Evolutionary conservation across 2,888 invertebrate genomes (phyloP), one percentile per base, ranked within the genome.

Genomic region (Micropterix aruncella): DNA sequence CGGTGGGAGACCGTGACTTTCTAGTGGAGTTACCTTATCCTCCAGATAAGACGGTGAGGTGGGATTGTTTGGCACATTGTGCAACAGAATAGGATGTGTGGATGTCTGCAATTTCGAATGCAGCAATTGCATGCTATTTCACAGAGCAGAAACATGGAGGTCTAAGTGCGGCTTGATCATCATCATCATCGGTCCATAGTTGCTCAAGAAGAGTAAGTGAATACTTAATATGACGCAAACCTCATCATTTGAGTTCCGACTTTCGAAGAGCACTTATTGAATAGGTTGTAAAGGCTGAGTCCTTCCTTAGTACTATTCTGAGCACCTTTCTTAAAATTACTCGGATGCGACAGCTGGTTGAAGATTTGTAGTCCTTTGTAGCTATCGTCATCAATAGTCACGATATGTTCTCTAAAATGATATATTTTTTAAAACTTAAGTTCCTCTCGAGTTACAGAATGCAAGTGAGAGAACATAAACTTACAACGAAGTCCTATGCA

Each of bases 351-450:
- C 43, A 77, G 73, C 2, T 74, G 68, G 48, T 79, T 76, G 60
- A 91, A 86, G 50, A 93, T 80, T 59, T 88, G 83, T 37, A 93
- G 65, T 0, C 83, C 82, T 46, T 75, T 75, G 60, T 80, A 85
- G 1, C 82, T 79, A 50, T 80, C 79, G 36, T 77, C 74, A 60
- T 86, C 84, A 47, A 88, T 70, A 50, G 77, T 74, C 15, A 88
- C 77, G 53, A 81, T 70, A 55, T 83, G 75, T 42, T 74, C 69
- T 48, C 86, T 86, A 61, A 56, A 38, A 9, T 48, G 49, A 46
- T 19, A 37, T 19, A 41, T 18, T 38, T 37, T 41, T 37, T 27
- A 19, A 3, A 44, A 12, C n/a, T 19, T 43, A n/a, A n/a, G n/a
- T n/a, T n/a, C n/a, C n/a, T n/a, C n/a, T n/a, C 7, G n/a, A n/a